Evolutionary conservation across 53 echinoderm and acorn worm species (phyloP).

Genomic region (Stichopus horrens): DNA sequence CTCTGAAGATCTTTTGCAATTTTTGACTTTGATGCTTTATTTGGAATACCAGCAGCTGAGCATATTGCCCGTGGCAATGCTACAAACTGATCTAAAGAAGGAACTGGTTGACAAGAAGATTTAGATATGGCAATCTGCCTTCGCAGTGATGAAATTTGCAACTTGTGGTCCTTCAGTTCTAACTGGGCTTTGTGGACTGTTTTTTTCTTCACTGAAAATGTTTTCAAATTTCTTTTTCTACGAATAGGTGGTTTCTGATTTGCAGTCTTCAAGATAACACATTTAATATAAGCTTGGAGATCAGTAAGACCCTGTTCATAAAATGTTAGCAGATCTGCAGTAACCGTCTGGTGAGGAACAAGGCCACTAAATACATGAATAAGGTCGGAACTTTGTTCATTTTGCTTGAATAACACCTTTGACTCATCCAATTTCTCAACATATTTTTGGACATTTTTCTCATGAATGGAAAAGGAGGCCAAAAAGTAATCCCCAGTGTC

Average conservation of each 20-base stretch:
- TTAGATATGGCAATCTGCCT: slow-evolving; percentile 33
- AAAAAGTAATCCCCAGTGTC: neutral
- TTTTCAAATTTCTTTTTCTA: neutral
- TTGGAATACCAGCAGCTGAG: slow-evolving; percentile 4
- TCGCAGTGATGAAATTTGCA: neutral
- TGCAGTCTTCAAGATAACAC: slow-evolving; percentile 3
- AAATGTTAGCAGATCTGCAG: slow-evolving; percentile 2
- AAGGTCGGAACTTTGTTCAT: neutral
- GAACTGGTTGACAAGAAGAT: neutral
- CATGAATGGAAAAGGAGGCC: neutral
- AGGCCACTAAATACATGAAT: neutral
- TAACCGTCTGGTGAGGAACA: neutral
- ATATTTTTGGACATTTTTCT: neutral
- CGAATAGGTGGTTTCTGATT: slow-evolving; percentile 3
- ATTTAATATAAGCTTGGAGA: neutral
- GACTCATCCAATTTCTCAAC: neutral
- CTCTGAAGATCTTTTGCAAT: neutral
- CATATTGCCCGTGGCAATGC: slow-evolving; percentile 11
- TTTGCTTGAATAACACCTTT: neutral
- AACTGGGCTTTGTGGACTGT: neutral
- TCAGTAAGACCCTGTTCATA: slow-evolving; percentile 3
- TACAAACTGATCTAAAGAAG: slow-evolving; percentile 17
- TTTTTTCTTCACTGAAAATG: slow-evolving; percentile 4
- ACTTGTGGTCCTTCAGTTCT: slow-evolving; percentile 9
- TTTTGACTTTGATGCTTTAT: slow-evolving; percentile 7